These are phyloP conservation scores for Irena cyanogastra DNA, from an alignment of 2,113 vertebrate genomes.

Conservation along the genomic window DNA sequence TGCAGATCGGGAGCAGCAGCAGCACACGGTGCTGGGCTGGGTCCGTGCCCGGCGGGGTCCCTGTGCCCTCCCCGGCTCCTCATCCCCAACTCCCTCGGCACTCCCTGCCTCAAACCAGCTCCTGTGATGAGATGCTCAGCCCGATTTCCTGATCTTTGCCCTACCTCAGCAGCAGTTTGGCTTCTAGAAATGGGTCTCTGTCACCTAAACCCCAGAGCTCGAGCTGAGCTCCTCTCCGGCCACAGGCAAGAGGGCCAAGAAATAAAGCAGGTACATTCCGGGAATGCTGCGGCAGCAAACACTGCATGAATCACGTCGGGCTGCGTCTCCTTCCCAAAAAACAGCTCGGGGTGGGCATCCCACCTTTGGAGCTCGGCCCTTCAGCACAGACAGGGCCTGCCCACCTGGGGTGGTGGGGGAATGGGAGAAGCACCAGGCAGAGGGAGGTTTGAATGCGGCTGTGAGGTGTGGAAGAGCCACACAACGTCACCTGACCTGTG, in stretches of 20 bases:
- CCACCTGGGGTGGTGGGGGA: not conserved
- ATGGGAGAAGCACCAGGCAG: not conserved
- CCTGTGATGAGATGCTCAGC: no score
- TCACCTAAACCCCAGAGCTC: not conserved
- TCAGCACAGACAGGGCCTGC: not conserved
- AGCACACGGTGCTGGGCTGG: no score
- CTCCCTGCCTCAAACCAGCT: no score
- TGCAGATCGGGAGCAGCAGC: no score
- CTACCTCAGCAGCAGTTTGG: no score
- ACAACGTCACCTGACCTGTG: accelerated
- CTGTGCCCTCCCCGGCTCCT: no score
- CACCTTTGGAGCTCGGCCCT: not conserved
- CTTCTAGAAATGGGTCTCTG: no score
- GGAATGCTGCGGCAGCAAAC: not conserved
- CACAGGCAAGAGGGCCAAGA: not conserved
- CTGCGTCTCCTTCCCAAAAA: not conserved
- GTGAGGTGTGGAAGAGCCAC: not conserved
- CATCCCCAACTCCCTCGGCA: no score
- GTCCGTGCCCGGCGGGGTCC: no score
- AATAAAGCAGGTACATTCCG: constrained; percentile 42
- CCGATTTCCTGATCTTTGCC: no score
- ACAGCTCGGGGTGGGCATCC: accelerated
- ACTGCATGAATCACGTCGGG: not conserved
- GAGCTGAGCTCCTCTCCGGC: not conserved
- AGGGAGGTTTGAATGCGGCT: not conserved